Conservation (phyloP, 2,113 vertebrate species). For the Protobothrops mucrosquamatus region DNA sequence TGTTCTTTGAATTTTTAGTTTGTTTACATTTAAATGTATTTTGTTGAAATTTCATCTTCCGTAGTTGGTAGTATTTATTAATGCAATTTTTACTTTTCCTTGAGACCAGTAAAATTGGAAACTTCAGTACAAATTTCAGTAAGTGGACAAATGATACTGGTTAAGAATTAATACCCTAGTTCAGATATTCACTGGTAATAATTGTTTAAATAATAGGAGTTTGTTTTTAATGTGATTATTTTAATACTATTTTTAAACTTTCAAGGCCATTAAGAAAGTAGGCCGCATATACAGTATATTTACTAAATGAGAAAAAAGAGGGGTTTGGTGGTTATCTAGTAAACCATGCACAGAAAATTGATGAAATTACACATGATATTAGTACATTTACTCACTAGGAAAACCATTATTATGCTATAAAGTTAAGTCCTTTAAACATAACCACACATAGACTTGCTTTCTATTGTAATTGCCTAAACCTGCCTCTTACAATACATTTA, state of each 20-base stretch:
- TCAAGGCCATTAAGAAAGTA: not conserved
- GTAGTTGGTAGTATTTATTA: not conserved
- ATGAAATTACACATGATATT: not conserved
- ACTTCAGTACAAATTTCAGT: not conserved
- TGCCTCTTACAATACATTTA: not conserved
- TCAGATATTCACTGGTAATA: not conserved
- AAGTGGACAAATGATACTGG: not conserved
- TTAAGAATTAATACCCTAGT: not conserved
- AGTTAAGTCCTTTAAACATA: not conserved
- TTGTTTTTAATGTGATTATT: not conserved
- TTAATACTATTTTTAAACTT: not conserved
- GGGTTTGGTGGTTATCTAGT: not conserved
- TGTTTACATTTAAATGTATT: not conserved
- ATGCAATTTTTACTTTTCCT: not conserved
- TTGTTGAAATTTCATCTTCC: not conserved
- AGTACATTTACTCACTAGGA: not conserved
- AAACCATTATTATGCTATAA: not conserved
- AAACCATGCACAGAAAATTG: not conserved
- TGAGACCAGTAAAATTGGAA: not conserved
- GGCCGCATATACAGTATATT: not conserved
- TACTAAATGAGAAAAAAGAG: not conserved
- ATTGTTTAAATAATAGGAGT: not conserved
- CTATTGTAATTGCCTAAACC: not conserved
- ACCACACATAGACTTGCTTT: not conserved
- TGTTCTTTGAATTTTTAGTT: slow-evolving; percentile 10